phyloP scores from a whole-genome alignment of 2,888 invertebrate genomes.

The Nebria brevicollis region DNA sequence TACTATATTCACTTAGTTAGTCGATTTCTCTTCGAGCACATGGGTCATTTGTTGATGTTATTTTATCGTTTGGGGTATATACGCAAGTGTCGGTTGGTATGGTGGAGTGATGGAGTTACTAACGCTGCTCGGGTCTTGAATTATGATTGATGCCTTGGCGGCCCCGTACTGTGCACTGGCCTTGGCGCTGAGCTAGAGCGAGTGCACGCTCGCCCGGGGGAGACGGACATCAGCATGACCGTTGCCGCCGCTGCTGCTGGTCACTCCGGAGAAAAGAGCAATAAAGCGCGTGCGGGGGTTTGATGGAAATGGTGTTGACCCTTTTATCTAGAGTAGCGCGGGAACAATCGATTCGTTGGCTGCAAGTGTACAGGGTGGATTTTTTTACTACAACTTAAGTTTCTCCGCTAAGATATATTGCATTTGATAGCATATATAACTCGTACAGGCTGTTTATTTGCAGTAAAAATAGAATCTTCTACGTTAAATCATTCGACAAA shows the following conservation, averaged over 20 bases:
- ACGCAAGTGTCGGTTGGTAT: neutral
- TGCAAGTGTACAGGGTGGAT: neutral
- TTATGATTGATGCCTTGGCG: conserved; percentile 42
- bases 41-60: conserved; percentile 35
- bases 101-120: neutral
- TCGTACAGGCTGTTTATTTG: too few relatives aligned
- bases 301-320: conserved; percentile 54
- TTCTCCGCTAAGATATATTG: neutral
- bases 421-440: too few relatives aligned
- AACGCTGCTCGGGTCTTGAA: conserved; percentile 15
- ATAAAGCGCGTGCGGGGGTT: conserved; percentile 51
- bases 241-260: conserved; percentile 46
- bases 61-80: conserved; percentile 28
- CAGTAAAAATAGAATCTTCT: too few relatives aligned
- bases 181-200: neutral
- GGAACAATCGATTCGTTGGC: conserved; percentile 36
- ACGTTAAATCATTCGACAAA: too few relatives aligned
- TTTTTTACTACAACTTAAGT: neutral
- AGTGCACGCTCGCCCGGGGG: neutral
- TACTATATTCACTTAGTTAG: conserved; percentile 2
- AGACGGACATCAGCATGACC: conserved; percentile 25
- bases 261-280: conserved; percentile 50
- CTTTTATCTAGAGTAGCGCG: conserved; percentile 52
- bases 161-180: neutral
- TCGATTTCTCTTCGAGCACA: conserved; percentile 1